A percentile compares a stretch with the other conserved stretches of the same genome.
These are phyloP conservation scores for Aix galericulata DNA, from an alignment of 2,113 vertebrate species.

Conservation along the genomic window DNA sequence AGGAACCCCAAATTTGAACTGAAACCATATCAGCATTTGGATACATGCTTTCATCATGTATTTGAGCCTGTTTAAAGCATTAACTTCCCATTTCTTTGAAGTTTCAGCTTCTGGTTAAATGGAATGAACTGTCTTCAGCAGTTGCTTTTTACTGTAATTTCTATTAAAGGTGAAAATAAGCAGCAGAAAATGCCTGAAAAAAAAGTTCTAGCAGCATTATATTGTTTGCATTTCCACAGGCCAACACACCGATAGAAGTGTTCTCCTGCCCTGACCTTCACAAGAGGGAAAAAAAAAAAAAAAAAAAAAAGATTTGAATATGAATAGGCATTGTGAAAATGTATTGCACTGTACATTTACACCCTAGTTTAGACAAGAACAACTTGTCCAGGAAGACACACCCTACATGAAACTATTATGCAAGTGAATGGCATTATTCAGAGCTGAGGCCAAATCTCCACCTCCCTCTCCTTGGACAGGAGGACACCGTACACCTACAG, in stretches of 20 bases:
- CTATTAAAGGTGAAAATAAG: neutral
- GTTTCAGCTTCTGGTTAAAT: neutral
- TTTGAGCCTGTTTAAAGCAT: neutral
- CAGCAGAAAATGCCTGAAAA: neutral
- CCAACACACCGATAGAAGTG: neutral
- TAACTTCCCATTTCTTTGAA: neutral
- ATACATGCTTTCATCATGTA: neutral
- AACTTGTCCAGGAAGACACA: conserved; percentile 4
- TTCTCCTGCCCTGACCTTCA: neutral
- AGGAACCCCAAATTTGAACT: neutral
- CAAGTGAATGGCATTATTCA: neutral
- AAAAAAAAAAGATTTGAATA: neutral
- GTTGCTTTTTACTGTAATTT: neutral
- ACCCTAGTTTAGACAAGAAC: neutral
- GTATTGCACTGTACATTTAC: neutral
- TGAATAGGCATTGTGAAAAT: neutral
- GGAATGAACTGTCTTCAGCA: neutral
- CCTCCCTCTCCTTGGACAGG: neutral
- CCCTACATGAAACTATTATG: conserved; percentile 24
- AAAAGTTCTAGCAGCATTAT: neutral
- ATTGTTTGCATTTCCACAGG: neutral
- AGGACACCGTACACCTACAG: neutral
- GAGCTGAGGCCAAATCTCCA: neutral
- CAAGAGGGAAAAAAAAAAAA: too few species aligned
- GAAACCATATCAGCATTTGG: neutral